These are phyloP conservation scores for Dioctria linearis DNA, from an alignment of 2,888 invertebrate species.

Conservation along the genomic window DNA sequence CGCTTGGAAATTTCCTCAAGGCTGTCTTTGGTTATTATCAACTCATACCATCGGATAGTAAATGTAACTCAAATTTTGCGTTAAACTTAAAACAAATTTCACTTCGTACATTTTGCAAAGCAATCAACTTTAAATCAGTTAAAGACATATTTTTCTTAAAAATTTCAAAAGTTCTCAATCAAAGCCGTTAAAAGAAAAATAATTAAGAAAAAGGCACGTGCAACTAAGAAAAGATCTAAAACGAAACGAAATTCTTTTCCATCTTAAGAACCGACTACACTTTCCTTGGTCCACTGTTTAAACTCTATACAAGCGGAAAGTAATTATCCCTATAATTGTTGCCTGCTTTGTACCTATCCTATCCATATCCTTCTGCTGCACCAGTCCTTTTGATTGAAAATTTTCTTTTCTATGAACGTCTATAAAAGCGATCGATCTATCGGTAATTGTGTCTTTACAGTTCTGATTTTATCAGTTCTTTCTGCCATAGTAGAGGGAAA, in stretches of 20 bases:
- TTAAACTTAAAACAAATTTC: no score
- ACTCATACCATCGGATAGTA: no score
- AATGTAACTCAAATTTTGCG: no score
- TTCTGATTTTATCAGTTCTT: conserved; percentile 49
- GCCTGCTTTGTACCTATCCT: conserved; percentile 18
- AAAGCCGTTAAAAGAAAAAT: neutral
- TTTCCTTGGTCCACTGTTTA: neutral
- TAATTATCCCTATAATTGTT: conserved; percentile 50
- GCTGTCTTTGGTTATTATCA: no score
- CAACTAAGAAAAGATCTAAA: conserved; percentile 11
- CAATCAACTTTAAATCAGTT: no score
- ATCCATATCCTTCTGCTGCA: conserved; percentile 23
- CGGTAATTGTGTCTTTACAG: conserved; percentile 43
- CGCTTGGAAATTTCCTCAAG: no score
- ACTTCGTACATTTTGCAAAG: no score
- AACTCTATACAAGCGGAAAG: conserved; percentile 12
- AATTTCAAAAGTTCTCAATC: neutral
- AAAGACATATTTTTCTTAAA: no score
- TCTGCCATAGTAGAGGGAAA: neutral
- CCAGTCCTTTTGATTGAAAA: conserved; percentile 36
- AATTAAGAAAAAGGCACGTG: neutral
- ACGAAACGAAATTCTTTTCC: neutral
- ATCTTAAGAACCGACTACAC: neutral
- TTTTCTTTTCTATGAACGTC: conserved; percentile 38
- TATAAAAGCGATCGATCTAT: conserved; percentile 31